Evolutionary conservation across 2,797 vertebrate genomes (phyloP).

Genomic region (Jordanella pulchra): DNA sequence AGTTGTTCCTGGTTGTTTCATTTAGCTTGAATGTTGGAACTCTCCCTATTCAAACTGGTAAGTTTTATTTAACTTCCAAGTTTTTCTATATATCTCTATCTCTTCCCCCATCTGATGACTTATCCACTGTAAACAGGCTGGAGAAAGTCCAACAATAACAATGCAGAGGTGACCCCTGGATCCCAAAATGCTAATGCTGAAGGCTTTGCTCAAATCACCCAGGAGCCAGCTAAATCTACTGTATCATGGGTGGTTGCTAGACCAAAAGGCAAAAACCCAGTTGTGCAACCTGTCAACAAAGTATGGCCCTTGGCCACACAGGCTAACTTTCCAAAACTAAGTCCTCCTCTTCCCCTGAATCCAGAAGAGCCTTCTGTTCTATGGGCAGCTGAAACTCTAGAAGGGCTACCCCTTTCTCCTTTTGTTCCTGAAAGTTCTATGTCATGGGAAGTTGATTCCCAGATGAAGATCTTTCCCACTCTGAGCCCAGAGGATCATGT

Average conservation of each 20-base stretch:
- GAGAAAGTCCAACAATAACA: constrained; percentile 1
- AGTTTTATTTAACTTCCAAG: background rate
- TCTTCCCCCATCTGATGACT: background rate
- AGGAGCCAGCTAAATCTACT: background rate
- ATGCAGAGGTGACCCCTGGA: background rate
- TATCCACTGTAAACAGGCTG: constrained; percentile 15
- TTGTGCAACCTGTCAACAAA: background rate
- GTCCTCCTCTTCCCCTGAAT: background rate
- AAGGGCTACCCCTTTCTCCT: background rate
- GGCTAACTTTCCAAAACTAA: background rate
- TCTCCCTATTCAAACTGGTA: constrained; percentile 42
- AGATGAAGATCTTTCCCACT: background rate
- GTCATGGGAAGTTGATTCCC: background rate
- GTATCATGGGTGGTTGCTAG: constrained; percentile 9
- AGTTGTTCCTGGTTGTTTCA: constrained; percentile 43
- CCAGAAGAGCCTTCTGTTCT: background rate
- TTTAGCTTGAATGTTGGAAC: constrained; percentile 32
- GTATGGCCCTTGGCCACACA: background rate
- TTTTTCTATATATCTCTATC: too few relatives aligned
- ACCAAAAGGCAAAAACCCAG: background rate
- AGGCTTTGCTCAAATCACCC: background rate
- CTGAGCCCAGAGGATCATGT: background rate
- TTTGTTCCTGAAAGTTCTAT: background rate
- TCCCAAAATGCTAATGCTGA: background rate
- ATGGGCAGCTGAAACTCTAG: fast-evolving